Conservation (phyloP, 1,140 invertebrate genomes). For the Helicoverpa zea region DNA sequence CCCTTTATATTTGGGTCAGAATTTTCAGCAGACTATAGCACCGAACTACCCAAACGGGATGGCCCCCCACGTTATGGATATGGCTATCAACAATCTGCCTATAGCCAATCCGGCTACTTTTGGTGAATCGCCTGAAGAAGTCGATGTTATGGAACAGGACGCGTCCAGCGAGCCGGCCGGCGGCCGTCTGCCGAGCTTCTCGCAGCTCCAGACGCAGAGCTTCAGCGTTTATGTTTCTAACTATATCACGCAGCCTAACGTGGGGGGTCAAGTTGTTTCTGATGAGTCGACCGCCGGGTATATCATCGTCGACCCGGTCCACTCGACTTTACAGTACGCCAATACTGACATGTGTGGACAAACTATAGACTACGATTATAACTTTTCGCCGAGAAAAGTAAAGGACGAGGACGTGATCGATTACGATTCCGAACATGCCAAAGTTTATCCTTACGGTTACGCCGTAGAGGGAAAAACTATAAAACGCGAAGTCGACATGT, state of each 20-base stretch:
- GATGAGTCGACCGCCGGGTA: slow-evolving; percentile 87
- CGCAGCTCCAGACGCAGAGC: slow-evolving; percentile 88
- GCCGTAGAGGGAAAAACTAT: slow-evolving; percentile 80
- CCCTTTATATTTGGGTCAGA: slow-evolving; percentile 87
- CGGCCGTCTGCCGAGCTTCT: slow-evolving; percentile 89
- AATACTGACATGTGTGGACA: slow-evolving; percentile 76
- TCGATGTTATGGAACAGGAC: slow-evolving; percentile 82
- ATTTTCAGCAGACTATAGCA: slow-evolving; percentile 87
- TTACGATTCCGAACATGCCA: slow-evolving; percentile 73
- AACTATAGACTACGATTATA: slow-evolving; percentile 75
- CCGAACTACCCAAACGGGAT: slow-evolving; percentile 92
- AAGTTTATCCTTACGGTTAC: slow-evolving; percentile 75
- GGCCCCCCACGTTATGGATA: slow-evolving; percentile 94
- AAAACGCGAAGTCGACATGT: slow-evolving; percentile 73
- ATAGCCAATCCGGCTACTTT: slow-evolving; percentile 90
- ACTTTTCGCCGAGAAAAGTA: slow-evolving; percentile 67
- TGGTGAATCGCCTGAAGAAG: slow-evolving; percentile 88
- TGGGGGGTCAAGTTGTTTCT: slow-evolving; percentile 90
- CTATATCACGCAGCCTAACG: slow-evolving; percentile 88
- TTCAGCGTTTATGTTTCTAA: slow-evolving; percentile 87
- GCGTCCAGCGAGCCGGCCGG: slow-evolving; percentile 84
- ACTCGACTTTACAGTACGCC: slow-evolving; percentile 78
- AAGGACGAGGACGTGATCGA: slow-evolving; percentile 67
- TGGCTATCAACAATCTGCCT: slow-evolving; percentile 90
- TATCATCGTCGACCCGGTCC: slow-evolving; percentile 79